A percentile compares a stretch with the other conserved stretches of the same genome.
These are phyloP conservation scores for Nasonia oneida DNA, from an alignment of 2,888 invertebrate genomes.

Conservation along the genomic window DNA sequence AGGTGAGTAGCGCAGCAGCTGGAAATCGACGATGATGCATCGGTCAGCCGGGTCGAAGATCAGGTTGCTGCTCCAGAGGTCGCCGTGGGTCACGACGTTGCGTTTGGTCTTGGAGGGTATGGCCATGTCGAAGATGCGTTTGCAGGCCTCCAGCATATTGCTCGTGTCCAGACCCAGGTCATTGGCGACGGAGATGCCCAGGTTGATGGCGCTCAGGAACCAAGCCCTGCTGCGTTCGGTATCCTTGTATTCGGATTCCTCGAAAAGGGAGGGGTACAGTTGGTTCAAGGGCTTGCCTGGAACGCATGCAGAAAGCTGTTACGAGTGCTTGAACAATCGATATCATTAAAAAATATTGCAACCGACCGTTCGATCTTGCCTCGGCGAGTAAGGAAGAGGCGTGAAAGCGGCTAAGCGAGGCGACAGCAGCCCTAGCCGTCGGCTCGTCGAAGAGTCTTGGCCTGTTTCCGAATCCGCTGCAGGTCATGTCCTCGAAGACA, in stretches of 20 bases:
- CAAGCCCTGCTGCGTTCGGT: conserved; percentile 65
- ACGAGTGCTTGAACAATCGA: neutral
- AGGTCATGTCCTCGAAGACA: conserved; percentile 77
- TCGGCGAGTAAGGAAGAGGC: conserved; percentile 73
- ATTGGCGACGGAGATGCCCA: conserved; percentile 67
- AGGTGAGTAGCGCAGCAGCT: conserved; percentile 53
- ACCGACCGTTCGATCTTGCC: conserved; percentile 63
- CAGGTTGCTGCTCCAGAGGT: conserved; percentile 57
- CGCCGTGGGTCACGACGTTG: conserved; percentile 68
- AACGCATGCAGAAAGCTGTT: neutral
- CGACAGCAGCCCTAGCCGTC: conserved; percentile 68
- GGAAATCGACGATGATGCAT: conserved; percentile 52
- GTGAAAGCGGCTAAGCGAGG: conserved; percentile 72
- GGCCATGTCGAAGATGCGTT: conserved; percentile 63
- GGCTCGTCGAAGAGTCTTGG: conserved; percentile 65
- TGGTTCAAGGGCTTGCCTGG: conserved; percentile 64
- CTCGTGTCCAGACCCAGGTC: conserved; percentile 58
- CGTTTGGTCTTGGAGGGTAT: conserved; percentile 74
- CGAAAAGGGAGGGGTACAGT: conserved; percentile 68
- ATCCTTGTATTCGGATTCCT: conserved; percentile 66
- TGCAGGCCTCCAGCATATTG: conserved; percentile 63
- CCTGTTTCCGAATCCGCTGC: conserved; percentile 70
- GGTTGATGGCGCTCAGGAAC: conserved; percentile 64
- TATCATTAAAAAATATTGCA: neutral
- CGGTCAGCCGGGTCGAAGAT: conserved; percentile 33